Evolutionary conservation across 1,140 invertebrate genomes (phyloP).

Genomic region (Sycophaga agraensis): DNA sequence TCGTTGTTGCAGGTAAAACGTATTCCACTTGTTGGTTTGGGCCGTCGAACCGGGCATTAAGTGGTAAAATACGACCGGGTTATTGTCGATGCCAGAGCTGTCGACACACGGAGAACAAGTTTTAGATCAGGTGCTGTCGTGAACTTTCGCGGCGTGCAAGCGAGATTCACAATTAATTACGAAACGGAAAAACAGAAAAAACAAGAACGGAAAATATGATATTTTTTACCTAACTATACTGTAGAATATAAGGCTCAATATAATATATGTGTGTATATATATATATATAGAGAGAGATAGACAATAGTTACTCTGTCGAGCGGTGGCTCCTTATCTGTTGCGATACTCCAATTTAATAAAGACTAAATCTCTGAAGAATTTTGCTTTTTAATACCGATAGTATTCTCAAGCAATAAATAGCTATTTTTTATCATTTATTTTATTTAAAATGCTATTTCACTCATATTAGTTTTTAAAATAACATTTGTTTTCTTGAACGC

Average conservation of each 20-base stretch:
- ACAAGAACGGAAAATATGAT: conserved; percentile 50
- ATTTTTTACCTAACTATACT: conserved; percentile 33
- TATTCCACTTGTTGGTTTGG: conserved; percentile 93
- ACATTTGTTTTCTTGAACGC: too few species aligned
- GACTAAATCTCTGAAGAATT: too few species aligned
- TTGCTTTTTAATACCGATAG: too few species aligned
- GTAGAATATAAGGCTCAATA: neutral
- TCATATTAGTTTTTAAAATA: too few species aligned
- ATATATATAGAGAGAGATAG: too few species aligned
- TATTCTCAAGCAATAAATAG: too few species aligned
- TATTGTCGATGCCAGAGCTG: conserved; percentile 93
- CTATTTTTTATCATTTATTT: too few species aligned
- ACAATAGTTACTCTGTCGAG: too few species aligned
- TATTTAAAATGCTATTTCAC: too few species aligned
- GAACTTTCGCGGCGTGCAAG: conserved; percentile 31
- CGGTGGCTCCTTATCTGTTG: too few species aligned
- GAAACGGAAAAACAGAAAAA: conserved; percentile 52
- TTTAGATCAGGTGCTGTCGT: conserved; percentile 5
- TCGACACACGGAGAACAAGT: conserved; percentile 28
- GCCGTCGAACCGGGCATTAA: conserved; percentile 92
- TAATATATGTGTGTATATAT: neutral
- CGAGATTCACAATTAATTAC: conserved; percentile 31
- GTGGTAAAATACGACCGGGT: conserved; percentile 91
- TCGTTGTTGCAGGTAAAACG: conserved; percentile 92
- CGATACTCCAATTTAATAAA: too few species aligned